phyloP scores from a whole-genome alignment of 1,140 invertebrate species.

The Pissodes strobi region DNA sequence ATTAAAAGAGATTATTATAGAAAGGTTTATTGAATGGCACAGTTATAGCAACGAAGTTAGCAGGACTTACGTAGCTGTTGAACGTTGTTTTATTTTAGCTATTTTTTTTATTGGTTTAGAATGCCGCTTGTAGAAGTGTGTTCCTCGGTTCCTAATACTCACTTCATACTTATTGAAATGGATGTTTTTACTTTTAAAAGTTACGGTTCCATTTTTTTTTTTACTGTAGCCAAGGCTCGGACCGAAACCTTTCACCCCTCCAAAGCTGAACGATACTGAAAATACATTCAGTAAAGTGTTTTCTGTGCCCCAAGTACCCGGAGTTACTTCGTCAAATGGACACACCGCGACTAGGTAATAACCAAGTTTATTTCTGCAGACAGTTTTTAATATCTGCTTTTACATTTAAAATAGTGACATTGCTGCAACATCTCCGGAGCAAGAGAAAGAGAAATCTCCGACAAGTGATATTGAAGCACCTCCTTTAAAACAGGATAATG shows the following conservation, averaged over 20 bases:
- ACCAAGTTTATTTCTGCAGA: neutral
- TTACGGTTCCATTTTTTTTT: too few species aligned
- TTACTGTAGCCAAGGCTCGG: slow-evolving; percentile 72
- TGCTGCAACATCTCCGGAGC: neutral
- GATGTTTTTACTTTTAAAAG: neutral
- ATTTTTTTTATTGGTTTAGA: too few species aligned
- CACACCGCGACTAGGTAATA: neutral
- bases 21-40: too few species aligned
- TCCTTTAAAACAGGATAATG: slow-evolving; percentile 24
- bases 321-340: slow-evolving; percentile 5
- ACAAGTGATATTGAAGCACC: slow-evolving; percentile 33
- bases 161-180: slow-evolving; percentile 5
- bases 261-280: slow-evolving; percentile 70
- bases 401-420: too few species aligned
- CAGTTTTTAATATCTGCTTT: too few species aligned
- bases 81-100: too few species aligned
- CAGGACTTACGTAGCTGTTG: too few species aligned
- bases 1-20: too few species aligned
- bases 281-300: slow-evolving; percentile 77
- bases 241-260: slow-evolving; percentile 80
- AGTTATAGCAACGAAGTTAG: too few species aligned
- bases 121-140: too few species aligned
- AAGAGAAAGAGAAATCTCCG: slow-evolving; percentile 36
- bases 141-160: too few species aligned
- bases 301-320: slow-evolving; percentile 71